Percentiles rank a stretch among this genome's conserved stretches.
These are phyloP conservation scores for Geopemphigus sp. DNA, from an alignment of 1,140 invertebrate species.

Conservation along the genomic window DNA sequence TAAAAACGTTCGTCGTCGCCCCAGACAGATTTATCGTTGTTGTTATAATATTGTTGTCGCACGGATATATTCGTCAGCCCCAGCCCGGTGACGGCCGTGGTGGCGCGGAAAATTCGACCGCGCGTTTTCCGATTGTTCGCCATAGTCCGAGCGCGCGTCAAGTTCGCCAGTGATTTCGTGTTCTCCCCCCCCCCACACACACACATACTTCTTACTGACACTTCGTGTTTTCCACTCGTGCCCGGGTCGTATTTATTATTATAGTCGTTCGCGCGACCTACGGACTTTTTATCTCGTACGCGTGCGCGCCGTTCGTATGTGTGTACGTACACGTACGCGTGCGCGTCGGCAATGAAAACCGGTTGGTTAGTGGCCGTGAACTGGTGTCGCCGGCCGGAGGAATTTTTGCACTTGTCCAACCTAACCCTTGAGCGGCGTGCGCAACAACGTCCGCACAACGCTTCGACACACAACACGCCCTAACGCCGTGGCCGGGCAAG, in stretches of 20 bases:
- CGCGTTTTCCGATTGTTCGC: too few species aligned
- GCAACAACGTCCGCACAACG: neutral
- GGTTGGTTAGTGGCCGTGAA: constrained; percentile 45
- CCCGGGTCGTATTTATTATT: too few species aligned
- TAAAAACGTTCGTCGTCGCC: constrained; percentile 5
- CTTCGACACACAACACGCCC: too few species aligned
- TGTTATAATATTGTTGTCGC: neutral
- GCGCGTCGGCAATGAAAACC: constrained; percentile 43
- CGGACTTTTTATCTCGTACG: neutral
- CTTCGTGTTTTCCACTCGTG: too few species aligned
- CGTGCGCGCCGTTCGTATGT: neutral
- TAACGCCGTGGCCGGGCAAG: too few species aligned
- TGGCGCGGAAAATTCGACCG: too few species aligned
- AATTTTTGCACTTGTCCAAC: constrained; percentile 41
- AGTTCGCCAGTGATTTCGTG: too few species aligned
- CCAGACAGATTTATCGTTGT: constrained; percentile 7
- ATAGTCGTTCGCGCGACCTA: neutral
- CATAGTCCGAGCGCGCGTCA: too few species aligned
- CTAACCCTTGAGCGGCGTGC: constrained; percentile 12
- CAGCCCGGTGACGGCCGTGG: neutral
- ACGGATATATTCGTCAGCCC: neutral
- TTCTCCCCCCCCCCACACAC: too few species aligned
- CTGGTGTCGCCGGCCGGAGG: constrained; percentile 40
- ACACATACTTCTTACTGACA: too few species aligned
- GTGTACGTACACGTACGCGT: neutral